Conservation (phyloP, 2,888 invertebrate genomes). For the Tetrapedia diversipes region DNA sequence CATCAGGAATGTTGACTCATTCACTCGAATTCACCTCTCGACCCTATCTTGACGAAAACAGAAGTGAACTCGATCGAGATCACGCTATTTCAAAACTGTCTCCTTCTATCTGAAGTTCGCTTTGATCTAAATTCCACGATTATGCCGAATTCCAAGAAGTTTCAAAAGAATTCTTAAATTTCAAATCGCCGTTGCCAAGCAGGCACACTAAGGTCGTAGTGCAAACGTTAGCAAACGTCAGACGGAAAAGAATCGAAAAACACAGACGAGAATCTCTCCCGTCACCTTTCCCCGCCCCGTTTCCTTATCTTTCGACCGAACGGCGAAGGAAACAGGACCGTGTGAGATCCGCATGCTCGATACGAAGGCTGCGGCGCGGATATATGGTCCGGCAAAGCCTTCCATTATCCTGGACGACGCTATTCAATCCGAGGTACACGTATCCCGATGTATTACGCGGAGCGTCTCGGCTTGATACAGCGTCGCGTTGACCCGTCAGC, state of each 20-base stretch:
- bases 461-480: constrained; percentile 65
- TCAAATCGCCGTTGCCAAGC: too few species aligned
- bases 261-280: background rate
- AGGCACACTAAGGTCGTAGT: too few species aligned
- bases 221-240: background rate
- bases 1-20: background rate
- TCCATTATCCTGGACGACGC: constrained; percentile 69
- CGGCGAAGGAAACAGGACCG: constrained; percentile 49
- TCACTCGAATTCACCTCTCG: background rate
- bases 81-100: too few species aligned
- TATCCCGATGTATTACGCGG: constrained; percentile 63
- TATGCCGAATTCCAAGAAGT: too few species aligned
- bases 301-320: constrained; percentile 36
- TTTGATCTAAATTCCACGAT: too few species aligned
- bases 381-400: constrained; percentile 69
- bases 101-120: too few species aligned
- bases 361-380: constrained; percentile 60
- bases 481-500: constrained; percentile 29
- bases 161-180: too few species aligned
- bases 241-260: background rate
- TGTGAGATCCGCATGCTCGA: constrained; percentile 66
- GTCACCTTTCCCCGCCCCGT: background rate
- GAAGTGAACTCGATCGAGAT: background rate
- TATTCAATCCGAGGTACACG: constrained; percentile 68
- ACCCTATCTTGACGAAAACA: background rate